Conservation (phyloP, 2,113 vertebrate species). For the Sphaerodactylus townsendi region DNA sequence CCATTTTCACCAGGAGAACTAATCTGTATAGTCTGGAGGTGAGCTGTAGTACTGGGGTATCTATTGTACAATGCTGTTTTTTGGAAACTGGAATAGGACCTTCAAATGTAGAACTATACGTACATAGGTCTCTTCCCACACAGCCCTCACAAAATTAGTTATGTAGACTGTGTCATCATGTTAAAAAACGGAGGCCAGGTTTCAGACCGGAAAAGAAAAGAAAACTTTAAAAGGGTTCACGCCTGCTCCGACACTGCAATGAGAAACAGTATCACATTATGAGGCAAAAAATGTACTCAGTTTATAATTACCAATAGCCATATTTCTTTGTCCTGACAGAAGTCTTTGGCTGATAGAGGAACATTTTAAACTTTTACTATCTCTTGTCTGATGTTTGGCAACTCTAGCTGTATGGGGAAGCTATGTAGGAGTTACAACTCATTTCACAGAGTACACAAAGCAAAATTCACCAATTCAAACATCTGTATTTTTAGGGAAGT, state of each 20-base stretch:
- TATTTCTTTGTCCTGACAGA: neutral
- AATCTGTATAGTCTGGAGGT: too few relatives aligned
- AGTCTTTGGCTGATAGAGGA: neutral
- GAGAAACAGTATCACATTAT: neutral
- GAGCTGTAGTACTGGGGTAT: too few relatives aligned
- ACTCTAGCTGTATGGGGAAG: neutral
- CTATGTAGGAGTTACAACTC: neutral
- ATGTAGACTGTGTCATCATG: too few relatives aligned
- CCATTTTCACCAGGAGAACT: too few relatives aligned
- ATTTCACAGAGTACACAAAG: neutral
- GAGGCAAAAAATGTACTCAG: neutral
- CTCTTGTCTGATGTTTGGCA: neutral
- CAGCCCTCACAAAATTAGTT: too few relatives aligned
- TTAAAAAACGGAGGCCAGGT: too few relatives aligned
- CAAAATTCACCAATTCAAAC: conserved; percentile 15
- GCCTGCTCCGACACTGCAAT: neutral
- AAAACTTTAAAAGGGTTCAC: too few relatives aligned
- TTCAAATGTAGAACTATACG: too few relatives aligned
- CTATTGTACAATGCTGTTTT: too few relatives aligned
- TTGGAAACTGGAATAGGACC: too few relatives aligned
- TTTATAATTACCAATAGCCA: neutral
- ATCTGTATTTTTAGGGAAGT: rapidly evolving
- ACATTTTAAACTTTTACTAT: neutral
- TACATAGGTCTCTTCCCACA: too few relatives aligned
- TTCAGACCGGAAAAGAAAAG: too few relatives aligned